These are phyloP conservation scores for Xanthia togata DNA, from an alignment of 2,888 invertebrate genomes.

Conservation along the genomic window DNA sequence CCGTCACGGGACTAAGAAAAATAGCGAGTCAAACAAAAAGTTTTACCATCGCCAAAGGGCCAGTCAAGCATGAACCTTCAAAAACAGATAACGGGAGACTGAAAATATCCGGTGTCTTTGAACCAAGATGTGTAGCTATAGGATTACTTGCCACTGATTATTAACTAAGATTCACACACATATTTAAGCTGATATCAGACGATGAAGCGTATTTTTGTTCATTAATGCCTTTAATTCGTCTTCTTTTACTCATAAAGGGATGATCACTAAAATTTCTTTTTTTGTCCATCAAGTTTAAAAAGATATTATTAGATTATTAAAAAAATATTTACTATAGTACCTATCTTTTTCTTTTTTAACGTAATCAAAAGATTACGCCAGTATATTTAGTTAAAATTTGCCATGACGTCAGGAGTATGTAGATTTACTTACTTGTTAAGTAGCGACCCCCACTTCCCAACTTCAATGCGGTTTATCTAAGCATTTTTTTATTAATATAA, in stretches of 20 bases:
- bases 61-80: conserved; percentile 77
- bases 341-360: too few species aligned
- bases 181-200: conserved; percentile 3
- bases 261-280: too few species aligned
- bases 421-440: too few species aligned
- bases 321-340: too few species aligned
- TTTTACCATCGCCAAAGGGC: conserved; percentile 75
- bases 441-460: too few species aligned
- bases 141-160: conserved; percentile 59
- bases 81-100: conserved; percentile 73
- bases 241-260: not conserved
- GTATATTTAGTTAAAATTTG: too few species aligned
- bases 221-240: not conserved
- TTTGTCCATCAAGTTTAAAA: too few species aligned
- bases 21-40: conserved; percentile 76
- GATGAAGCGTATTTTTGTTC: not conserved
- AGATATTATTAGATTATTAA: too few species aligned
- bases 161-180: conserved; percentile 52
- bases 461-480: too few species aligned
- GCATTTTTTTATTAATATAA: too few species aligned
- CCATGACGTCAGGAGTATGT: too few species aligned
- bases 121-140: conserved; percentile 55
- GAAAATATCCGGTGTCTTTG: conserved; percentile 71
- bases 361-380: too few species aligned
- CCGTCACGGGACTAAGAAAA: conserved; percentile 78